These are phyloP conservation scores for Chymomyza amoena DNA, from an alignment of 2,888 invertebrate genomes.

Conservation along the genomic window DNA sequence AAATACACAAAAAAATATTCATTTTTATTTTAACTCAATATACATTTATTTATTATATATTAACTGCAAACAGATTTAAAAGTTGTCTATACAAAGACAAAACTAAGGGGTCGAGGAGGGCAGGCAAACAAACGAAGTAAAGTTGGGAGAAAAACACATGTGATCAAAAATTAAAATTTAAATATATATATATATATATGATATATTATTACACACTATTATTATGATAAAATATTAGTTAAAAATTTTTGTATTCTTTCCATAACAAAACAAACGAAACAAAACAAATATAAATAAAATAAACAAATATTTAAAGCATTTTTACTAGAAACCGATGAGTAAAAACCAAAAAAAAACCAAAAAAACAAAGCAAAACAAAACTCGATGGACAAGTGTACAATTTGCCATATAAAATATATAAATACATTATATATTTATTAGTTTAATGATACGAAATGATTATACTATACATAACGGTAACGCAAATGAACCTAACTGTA, in stretches of 20 bases:
- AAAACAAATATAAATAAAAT: constrained; percentile 19
- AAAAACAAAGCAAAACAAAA: background rate
- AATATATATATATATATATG: constrained; percentile 41
- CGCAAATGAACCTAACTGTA: constrained; percentile 37
- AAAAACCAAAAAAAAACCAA: constrained; percentile 29
- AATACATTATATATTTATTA: constrained; percentile 23
- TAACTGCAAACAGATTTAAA: background rate
- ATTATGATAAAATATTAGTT: constrained; percentile 31
- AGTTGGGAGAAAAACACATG: constrained; percentile 52
- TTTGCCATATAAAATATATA: constrained; percentile 27
- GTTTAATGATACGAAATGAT: constrained; percentile 35
- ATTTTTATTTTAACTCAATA: constrained; percentile 23
- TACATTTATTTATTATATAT: constrained; percentile 40
- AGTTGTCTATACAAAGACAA: background rate
- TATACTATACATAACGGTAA: constrained; percentile 11
- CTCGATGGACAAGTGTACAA: constrained; percentile 20
- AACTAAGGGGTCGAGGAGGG: constrained; percentile 13
- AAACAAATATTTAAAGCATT: background rate
- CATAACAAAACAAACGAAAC: constrained; percentile 13
- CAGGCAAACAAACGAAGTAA: constrained; percentile 32
- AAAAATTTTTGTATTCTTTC: constrained; percentile 23
- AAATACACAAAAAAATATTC: background rate
- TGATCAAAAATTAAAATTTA: constrained; percentile 67
- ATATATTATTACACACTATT: constrained; percentile 31
- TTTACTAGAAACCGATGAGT: constrained; percentile 19